A percentile compares a stretch with the other conserved stretches of the same genome.
Conservation (phyloP, 2,888 invertebrate species). For the Odontothrips loti region DNA sequence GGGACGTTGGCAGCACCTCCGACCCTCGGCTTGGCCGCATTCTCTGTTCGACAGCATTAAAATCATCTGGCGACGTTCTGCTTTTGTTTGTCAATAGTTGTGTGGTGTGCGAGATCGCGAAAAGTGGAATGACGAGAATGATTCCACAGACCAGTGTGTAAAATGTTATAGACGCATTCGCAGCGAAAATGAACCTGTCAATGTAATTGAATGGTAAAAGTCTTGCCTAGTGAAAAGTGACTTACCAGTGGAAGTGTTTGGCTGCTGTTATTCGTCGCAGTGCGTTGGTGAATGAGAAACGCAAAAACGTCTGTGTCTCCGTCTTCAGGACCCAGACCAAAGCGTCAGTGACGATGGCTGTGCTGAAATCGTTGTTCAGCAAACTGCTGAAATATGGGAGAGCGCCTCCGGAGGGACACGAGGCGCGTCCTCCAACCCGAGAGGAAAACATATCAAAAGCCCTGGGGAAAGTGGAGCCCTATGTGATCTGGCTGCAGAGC, state of each 20-base stretch:
- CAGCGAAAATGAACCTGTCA: slow-evolving; percentile 17
- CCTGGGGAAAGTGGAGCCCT: neutral
- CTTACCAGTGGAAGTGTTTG: neutral
- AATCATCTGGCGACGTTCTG: slow-evolving; percentile 19
- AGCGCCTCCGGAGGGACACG: neutral
- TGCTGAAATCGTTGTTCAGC: neutral
- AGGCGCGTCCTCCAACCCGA: neutral
- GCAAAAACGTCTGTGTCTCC: neutral
- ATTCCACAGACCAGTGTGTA: slow-evolving; percentile 18
- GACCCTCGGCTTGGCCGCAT: neutral
- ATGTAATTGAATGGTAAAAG: neutral
- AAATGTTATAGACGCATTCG: slow-evolving; percentile 1
- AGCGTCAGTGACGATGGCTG: slow-evolving; percentile 2
- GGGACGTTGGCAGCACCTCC: neutral
- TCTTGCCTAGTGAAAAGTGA: neutral
- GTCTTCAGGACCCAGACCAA: neutral
- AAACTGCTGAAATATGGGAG: neutral
- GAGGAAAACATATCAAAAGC: slow-evolving; percentile 5
- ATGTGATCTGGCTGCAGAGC: slow-evolving; percentile 14
- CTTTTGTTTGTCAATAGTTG: slow-evolving; percentile 26
- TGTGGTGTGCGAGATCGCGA: slow-evolving; percentile 23
- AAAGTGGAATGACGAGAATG: slow-evolving; percentile 24
- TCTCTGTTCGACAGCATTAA: neutral
- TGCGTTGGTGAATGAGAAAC: neutral
- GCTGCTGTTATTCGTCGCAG: neutral